Base-by-base conservation (phyloP, 2,888 invertebrate species). In the Drosophila nigritarsus region DNA sequence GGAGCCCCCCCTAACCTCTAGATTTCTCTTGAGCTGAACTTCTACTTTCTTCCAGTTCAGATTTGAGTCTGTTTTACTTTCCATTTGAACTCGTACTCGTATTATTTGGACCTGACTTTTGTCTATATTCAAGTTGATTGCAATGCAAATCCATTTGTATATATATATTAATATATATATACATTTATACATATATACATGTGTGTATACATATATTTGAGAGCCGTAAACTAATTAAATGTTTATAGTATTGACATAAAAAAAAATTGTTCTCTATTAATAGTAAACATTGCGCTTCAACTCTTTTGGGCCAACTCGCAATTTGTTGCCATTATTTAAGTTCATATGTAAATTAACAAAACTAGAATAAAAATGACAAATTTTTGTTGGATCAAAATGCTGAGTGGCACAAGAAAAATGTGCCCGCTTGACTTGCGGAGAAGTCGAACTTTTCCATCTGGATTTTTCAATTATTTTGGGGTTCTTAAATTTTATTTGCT, bases 71-170 rank as follows among this genome's bases (percentile, higher is more conserved):
- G 1, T 6, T 42, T 30, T 30, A 29, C 7, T 30, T 9, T 45
- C 53, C 72, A 34, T 72, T 71, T 40, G 29, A 50, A 20, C 8
- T 54, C 56, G 48, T 64, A 58, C 29, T 66, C 36, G 18, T 55
- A 15, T 32, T 27, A 36, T 51, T 36, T 51, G 72, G 36, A 73
- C 72, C 51, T 70, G 71, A 60, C 42, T 11, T 62, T 56, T 50
- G n/a, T 59, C 38, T 30, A 42, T 69, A 50, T 56, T 67, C 55
- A 56, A 70, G 27, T 68, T 68, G 71, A 68, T 68, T 61, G 70
- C 70, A 63, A 63, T 73, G 56, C 70, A 55, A 50, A 36, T 38
- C 50, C 9, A 34, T 32, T 75, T 75, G 24, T 24, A 24, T n/a
- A n/a, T n/a, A n/a, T n/a, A n/a, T n/a, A n/a, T n/a, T n/a, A n/a